A percentile compares a stretch with the other conserved stretches of the same genome.
phyloP scores from a whole-genome alignment of 2,797 vertebrate species.

The Limnodromus scolopaceus region DNA sequence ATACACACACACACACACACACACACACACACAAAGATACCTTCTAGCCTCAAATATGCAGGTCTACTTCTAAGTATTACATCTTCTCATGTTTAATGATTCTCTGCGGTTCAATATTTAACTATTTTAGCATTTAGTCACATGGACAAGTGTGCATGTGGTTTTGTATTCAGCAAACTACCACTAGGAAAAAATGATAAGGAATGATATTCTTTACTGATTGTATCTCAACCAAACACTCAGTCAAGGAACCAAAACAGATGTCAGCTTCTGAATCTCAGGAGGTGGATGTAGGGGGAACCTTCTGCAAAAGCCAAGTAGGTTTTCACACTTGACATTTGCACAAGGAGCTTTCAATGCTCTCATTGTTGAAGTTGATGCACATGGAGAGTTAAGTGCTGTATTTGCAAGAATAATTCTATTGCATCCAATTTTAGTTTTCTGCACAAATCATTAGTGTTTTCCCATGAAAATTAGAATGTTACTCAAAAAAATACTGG shows the following conservation, averaged over 20 bases:
- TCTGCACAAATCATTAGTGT: constrained; percentile 46
- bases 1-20: neutral
- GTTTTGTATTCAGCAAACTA: constrained; percentile 51
- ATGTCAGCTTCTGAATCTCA: constrained; percentile 64
- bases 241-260: constrained; percentile 32
- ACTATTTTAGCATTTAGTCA: constrained; percentile 49
- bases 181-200: constrained; percentile 49
- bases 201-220: constrained; percentile 19
- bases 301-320: constrained; percentile 23
- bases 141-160: constrained; percentile 12
- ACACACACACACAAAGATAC: neutral
- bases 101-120: constrained; percentile 55
- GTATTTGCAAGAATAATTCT: neutral
- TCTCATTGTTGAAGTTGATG: neutral
- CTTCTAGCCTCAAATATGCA: constrained; percentile 48
- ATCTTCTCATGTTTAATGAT: constrained; percentile 47
- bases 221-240: constrained; percentile 17
- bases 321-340: constrained; percentile 32
- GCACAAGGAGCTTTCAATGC: neutral
- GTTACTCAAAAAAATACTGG: neutral
- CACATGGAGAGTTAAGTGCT: neutral
- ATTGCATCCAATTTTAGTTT: neutral
- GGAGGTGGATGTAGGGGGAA: neutral
- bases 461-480: constrained; percentile 24
- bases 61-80: constrained; percentile 1